Percentiles rank a stretch among this genome's conserved stretches.
phyloP scores from a whole-genome alignment of 2,888 invertebrate genomes.

The Willowsia nigromaculata region DNA sequence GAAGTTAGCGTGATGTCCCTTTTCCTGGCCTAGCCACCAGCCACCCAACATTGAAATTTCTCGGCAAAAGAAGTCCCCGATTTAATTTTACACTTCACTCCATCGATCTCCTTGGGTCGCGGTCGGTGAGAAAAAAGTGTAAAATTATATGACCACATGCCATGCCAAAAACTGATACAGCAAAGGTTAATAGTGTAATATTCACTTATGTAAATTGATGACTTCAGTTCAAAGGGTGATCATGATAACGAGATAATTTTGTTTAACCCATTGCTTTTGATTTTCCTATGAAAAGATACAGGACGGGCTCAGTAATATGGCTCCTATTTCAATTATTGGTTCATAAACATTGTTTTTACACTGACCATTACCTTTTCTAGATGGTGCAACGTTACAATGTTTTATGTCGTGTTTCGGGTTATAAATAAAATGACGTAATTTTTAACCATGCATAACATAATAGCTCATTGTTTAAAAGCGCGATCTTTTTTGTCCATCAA shows the following conservation, averaged over 20 bases:
- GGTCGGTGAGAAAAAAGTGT: background rate
- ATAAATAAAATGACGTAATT: slow-evolving; percentile 30
- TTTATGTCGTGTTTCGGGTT: slow-evolving; percentile 14
- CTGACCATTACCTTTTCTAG: background rate
- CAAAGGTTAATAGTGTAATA: background rate
- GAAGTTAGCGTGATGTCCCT: too few relatives aligned
- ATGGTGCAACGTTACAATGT: too few relatives aligned
- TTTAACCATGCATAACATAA: background rate
- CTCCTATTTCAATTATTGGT: background rate
- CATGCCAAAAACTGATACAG: background rate
- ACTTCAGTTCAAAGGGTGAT: slow-evolving; percentile 53
- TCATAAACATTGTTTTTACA: background rate
- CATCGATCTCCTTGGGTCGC: too few relatives aligned
- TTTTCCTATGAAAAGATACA: background rate
- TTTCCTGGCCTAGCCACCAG: too few relatives aligned
- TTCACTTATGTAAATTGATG: slow-evolving; percentile 51
- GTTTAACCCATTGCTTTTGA: slow-evolving; percentile 43
- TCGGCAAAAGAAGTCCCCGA: too few relatives aligned
- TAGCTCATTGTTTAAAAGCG: background rate
- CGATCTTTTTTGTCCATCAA: background rate
- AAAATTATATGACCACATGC: slow-evolving; percentile 3
- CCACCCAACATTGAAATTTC: too few relatives aligned
- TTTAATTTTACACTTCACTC: too few relatives aligned
- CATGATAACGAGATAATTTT: slow-evolving; percentile 62
- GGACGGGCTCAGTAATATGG: background rate